Base-by-base conservation (phyloP, 2,888 invertebrate species). In the Charanyca ferruginea region DNA sequence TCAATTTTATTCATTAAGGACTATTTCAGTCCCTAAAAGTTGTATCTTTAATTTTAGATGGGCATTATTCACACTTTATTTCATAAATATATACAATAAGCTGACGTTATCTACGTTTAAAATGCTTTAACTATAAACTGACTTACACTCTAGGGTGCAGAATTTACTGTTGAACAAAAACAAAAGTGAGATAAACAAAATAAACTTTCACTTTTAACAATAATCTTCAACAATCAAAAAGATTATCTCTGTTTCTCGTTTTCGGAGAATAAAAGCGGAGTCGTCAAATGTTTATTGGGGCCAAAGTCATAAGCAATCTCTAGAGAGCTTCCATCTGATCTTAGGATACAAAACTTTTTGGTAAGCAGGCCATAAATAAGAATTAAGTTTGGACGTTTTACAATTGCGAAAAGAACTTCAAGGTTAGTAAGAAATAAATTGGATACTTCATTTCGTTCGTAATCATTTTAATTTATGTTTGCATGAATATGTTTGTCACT, bases 341-440 rank as follows among this genome's bases (percentile, higher is more conserved):
- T 51, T 63, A 28, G 20, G 35, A 72, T 57, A 69, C 60, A 49
- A 65, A 81, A 79, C 64, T 73, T 76, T 58, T 44, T 58, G 45
- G 18, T 38, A 20, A 60, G 63, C 44, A 45, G 52, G 62, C 49
- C 28, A 38, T 47, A 64, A 72, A 78, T 60, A 67, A 59, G 38
- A 62, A 41, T 60, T 25, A 60, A 65, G 49, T 44, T 78, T 41
- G 8, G 49, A 60, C 44, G 23, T 42, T 53, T 51, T 42, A 58
- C 13, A 11, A 47, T 49, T 48, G 9, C n/a, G 47, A 22, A 28
- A 20, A 67, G 32, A 44, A 8, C 6, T 69, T 54, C 16, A 18
- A 23, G n/a, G 8, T 49, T 6, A 16, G 4, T 52, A 18, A 51
- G 41, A 51, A 32, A 11, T 20, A 5, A 18, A 42, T n/a, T 58